Conservation (phyloP, 1,140 invertebrate species). For the Rhopalosiphum maidis region DNA sequence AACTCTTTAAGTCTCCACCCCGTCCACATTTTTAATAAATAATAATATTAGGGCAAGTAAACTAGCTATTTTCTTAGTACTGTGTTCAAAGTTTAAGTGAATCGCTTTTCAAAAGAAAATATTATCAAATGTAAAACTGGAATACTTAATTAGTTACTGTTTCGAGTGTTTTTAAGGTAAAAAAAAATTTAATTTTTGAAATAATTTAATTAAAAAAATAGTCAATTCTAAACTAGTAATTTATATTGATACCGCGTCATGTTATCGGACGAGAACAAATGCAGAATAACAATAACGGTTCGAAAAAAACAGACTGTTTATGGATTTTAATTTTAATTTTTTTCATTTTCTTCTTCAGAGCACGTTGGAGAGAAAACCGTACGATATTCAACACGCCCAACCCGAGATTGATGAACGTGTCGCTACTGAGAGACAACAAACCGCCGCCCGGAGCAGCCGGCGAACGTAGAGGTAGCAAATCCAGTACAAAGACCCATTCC, state of each 20-base stretch:
- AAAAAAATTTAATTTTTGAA: not conserved
- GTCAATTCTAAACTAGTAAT: not conserved
- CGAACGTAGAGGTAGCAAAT: slow-evolving; percentile 74
- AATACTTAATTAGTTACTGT: not conserved
- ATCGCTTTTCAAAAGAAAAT: not conserved
- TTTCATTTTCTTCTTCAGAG: slow-evolving; percentile 66
- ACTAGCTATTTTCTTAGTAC: not conserved
- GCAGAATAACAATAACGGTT: not conserved
- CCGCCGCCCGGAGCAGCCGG: slow-evolving; percentile 75
- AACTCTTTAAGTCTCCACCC: not conserved
- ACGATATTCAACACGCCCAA: slow-evolving; percentile 96
- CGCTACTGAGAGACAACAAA: slow-evolving; percentile 81
- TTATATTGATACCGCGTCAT: no score
- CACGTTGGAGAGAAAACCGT: slow-evolving; percentile 87
- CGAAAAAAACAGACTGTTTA: not conserved
- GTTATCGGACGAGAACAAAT: not conserved
- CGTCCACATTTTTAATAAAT: not conserved
- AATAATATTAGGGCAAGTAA: not conserved
- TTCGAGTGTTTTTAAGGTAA: not conserved
- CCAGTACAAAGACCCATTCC: slow-evolving; percentile 66
- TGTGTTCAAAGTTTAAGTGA: not conserved
- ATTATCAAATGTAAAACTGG: not conserved
- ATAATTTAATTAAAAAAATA: not conserved
- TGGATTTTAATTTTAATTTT: not conserved
- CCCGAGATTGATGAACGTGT: slow-evolving; percentile 86